phyloP scores from a whole-genome alignment of 2,797 vertebrate species.

The Thripadectes ignobilis region DNA sequence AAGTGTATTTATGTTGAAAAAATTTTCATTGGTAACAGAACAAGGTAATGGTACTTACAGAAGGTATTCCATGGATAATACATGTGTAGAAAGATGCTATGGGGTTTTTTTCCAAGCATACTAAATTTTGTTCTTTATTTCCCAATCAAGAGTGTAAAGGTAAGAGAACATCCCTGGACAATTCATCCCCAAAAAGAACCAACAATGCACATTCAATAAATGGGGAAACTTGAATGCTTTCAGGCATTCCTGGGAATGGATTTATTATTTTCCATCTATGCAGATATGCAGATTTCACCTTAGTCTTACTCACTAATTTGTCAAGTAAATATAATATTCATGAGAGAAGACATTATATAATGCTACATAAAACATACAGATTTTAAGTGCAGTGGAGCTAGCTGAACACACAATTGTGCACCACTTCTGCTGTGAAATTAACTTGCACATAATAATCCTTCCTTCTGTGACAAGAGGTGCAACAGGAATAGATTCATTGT shows the following conservation, averaged over 20 bases:
- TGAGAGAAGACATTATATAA: not conserved
- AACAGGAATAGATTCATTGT: not conserved
- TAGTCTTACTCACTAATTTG: not conserved
- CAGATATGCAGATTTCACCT: not conserved
- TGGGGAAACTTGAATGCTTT: not conserved
- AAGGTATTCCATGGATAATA: not conserved
- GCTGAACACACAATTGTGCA: not conserved
- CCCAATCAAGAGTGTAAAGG: not conserved
- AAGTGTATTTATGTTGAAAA: not conserved
- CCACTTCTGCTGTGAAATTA: not conserved
- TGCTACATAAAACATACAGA: not conserved
- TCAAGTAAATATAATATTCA: not conserved
- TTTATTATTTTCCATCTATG: not conserved
- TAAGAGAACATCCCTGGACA: not conserved
- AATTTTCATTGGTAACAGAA: not conserved
- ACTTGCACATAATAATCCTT: not conserved
- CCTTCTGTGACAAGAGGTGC: not conserved
- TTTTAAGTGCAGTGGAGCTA: not conserved
- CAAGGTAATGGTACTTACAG: not conserved
- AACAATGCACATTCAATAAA: not conserved
- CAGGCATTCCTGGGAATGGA: not conserved
- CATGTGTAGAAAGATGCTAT: not conserved
- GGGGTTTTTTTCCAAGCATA: not conserved
- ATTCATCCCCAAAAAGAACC: not conserved
- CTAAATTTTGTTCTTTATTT: not conserved